These are phyloP conservation scores for Potorous gilbertii DNA, from an alignment of 2,797 vertebrate genomes.

Conservation along the genomic window DNA sequence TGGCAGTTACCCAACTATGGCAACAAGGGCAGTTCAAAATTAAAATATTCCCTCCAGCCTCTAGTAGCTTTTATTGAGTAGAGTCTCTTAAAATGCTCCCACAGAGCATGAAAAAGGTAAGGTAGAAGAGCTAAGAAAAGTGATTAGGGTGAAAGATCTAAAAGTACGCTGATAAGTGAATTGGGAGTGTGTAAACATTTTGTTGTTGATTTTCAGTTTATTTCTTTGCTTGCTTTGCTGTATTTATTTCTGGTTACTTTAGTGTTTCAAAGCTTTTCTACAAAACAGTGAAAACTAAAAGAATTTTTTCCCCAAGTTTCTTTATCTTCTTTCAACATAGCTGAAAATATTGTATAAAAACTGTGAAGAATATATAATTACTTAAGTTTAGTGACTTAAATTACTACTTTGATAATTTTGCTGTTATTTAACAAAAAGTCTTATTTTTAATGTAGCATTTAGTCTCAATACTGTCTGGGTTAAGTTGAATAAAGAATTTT, in stretches of 20 bases:
- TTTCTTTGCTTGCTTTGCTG: not conserved
- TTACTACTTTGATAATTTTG: not conserved
- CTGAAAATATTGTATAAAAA: not conserved
- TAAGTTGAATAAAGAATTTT: not conserved
- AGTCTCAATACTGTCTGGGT: not conserved
- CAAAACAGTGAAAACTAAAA: no score
- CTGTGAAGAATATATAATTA: no score
- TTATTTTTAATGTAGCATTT: not conserved
- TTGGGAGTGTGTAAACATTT: not conserved
- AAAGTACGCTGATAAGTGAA: not conserved
- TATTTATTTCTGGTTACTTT: not conserved
- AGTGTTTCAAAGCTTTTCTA: not conserved
- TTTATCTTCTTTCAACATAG: not conserved
- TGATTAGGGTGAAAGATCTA: not conserved
- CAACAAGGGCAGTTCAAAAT: not conserved
- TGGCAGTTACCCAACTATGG: no score
- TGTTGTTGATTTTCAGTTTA: not conserved
- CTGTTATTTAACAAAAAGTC: no score
- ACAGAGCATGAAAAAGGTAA: no score
- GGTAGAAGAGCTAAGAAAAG: not conserved
- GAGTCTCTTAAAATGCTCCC: not conserved
- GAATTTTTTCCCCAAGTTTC: not conserved
- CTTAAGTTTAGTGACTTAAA: no score
- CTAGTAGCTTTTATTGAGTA: not conserved
- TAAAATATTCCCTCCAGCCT: not conserved